A percentile compares a stretch with the other conserved stretches of the same genome.
These are phyloP conservation scores for Caenorhabditis sp. DNA, from an alignment of 2,888 invertebrate species.

Conservation along the genomic window DNA sequence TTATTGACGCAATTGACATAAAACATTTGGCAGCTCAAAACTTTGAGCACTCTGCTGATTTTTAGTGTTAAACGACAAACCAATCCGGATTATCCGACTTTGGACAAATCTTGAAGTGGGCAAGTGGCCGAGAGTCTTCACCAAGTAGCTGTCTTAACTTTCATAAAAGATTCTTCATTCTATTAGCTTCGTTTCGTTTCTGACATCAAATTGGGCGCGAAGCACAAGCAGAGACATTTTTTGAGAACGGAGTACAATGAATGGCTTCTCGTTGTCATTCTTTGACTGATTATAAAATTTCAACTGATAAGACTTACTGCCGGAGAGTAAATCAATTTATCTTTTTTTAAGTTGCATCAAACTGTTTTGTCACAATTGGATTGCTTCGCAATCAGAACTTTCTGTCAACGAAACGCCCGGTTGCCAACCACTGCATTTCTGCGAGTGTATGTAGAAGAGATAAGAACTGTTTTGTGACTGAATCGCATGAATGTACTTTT, in stretches of 20 bases:
- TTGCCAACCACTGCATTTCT: slow-evolving; percentile 16
- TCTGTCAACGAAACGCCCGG: slow-evolving; percentile 27
- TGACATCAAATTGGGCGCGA: neutral
- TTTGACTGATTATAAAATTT: neutral
- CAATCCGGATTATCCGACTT: slow-evolving; percentile 32
- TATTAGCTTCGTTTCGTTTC: slow-evolving; percentile 33
- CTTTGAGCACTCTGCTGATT: neutral
- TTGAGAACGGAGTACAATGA: too few species aligned
- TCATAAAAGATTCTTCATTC: neutral
- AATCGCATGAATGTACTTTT: neutral
- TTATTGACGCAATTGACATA: too few species aligned
- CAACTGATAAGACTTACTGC: neutral
- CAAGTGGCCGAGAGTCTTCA: neutral
- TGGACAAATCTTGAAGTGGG: slow-evolving; percentile 16
- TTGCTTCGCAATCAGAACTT: neutral
- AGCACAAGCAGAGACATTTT: neutral
- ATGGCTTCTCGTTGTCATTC: neutral
- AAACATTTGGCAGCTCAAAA: slow-evolving; percentile 2
- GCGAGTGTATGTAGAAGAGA: neutral
- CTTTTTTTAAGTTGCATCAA: neutral
- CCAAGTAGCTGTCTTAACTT: slow-evolving; percentile 9
- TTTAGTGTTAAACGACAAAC: too few species aligned
- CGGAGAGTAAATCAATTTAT: neutral
- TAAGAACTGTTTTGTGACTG: neutral
- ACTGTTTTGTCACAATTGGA: neutral